Evolutionary conservation across 2,113 vertebrate genomes (phyloP).

Genomic region (Lycaon pictus): DNA sequence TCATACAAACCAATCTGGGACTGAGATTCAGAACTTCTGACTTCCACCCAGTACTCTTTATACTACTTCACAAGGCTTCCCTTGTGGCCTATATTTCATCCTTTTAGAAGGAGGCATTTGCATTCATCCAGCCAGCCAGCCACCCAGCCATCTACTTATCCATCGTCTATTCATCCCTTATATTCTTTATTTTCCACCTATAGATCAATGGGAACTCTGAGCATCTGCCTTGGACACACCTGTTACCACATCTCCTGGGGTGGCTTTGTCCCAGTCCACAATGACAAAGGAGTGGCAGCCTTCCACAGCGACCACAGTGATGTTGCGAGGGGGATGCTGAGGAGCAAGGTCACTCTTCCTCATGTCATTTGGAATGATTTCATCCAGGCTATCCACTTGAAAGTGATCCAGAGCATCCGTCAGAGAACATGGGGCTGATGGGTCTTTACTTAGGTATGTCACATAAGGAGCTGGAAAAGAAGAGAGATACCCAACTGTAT

Average conservation of each 20-base stretch:
- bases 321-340: conserved; percentile 93
- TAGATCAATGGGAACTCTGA: background rate
- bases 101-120: background rate
- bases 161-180: background rate
- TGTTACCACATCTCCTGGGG: conserved; percentile 95
- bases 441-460: conserved; percentile 97
- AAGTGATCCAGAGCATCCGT: conserved; percentile 98
- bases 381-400: conserved; percentile 94
- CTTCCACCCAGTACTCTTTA: background rate
- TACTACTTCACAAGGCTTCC: background rate
- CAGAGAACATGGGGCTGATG: conserved; percentile 94
- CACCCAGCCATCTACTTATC: background rate
- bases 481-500: background rate
- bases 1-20: background rate
- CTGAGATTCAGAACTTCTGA: background rate
- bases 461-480: conserved; percentile 94
- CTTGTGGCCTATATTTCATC: background rate
- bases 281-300: conserved; percentile 99
- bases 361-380: conserved; percentile 92
- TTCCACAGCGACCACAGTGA: conserved; percentile 97
- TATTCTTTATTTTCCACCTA: background rate
- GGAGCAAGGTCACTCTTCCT: conserved; percentile 85
- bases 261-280: conserved; percentile 95
- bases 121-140: background rate
- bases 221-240: conserved; percentile 85